Conservation (phyloP, 2,113 vertebrate species). For the Mirza zaza region DNA sequence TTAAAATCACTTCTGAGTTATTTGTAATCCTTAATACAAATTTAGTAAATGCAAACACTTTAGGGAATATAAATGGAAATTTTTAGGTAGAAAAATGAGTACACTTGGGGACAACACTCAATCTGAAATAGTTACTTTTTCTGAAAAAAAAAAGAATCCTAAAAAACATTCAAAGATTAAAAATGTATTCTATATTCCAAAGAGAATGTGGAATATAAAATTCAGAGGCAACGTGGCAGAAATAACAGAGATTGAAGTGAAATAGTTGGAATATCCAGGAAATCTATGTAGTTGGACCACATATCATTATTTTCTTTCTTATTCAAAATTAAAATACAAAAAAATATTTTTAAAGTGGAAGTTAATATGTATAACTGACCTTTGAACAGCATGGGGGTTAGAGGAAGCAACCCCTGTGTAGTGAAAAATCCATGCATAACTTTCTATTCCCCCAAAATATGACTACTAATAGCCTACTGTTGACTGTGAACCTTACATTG, state of each 20-base stretch:
- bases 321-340: background rate
- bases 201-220: background rate
- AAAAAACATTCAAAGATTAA: background rate
- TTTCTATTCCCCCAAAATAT: background rate
- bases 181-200: background rate
- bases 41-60: background rate
- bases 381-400: background rate
- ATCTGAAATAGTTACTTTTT: background rate
- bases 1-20: slow-evolving; percentile 26
- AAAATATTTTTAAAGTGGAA: background rate
- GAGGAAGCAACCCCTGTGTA: no score
- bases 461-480: background rate
- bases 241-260: background rate
- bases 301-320: background rate
- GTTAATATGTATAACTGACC: background rate
- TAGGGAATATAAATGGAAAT: background rate
- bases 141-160: background rate
- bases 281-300: background rate
- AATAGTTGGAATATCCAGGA: background rate
- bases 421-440: background rate
- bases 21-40: slow-evolving; percentile 4
- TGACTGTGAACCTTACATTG: background rate
- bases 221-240: background rate
- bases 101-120: background rate
- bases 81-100: background rate